Evolutionary conservation across 2,113 vertebrate species (phyloP).

Genomic region (Halcyon senegalensis): DNA sequence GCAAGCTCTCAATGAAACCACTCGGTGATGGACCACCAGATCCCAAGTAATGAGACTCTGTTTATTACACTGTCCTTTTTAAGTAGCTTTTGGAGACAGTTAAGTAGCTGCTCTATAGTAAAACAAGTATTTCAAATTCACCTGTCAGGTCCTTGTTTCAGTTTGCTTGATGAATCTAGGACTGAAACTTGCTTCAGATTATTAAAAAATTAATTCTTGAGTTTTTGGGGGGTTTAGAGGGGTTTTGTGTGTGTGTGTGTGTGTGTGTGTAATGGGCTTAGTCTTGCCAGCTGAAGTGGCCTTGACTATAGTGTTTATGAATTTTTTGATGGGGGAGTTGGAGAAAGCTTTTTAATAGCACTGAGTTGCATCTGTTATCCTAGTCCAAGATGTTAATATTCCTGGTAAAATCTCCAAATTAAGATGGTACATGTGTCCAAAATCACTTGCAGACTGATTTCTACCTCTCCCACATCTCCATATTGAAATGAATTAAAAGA

Average conservation of each 20-base stretch:
- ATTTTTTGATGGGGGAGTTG: not conserved
- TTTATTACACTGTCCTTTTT: not conserved
- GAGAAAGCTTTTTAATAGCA: not conserved
- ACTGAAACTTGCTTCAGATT: not conserved
- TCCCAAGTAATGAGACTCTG: constrained; percentile 84
- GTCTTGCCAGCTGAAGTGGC: not conserved
- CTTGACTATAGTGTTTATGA: not conserved
- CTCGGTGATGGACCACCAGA: constrained; percentile 97
- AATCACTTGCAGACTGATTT: not conserved
- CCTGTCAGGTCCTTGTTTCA: not conserved
- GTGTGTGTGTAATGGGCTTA: not conserved
- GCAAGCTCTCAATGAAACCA: constrained; percentile 98
- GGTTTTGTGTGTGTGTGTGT: too few species aligned
- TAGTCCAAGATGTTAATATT: not conserved
- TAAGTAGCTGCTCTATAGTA: not conserved
- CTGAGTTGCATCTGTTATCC: not conserved
- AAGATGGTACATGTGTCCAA: not conserved
- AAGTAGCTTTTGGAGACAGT: not conserved
- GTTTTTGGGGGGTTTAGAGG: not conserved
- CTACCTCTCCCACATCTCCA: accelerated
- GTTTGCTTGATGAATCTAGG: not conserved
- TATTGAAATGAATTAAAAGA: not conserved
- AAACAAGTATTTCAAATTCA: not conserved
- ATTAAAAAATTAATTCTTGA: not conserved
- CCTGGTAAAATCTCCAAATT: not conserved